Evolutionary conservation across 2,113 vertebrate genomes (phyloP).

Genomic region (Percopsis transmontana): DNA sequence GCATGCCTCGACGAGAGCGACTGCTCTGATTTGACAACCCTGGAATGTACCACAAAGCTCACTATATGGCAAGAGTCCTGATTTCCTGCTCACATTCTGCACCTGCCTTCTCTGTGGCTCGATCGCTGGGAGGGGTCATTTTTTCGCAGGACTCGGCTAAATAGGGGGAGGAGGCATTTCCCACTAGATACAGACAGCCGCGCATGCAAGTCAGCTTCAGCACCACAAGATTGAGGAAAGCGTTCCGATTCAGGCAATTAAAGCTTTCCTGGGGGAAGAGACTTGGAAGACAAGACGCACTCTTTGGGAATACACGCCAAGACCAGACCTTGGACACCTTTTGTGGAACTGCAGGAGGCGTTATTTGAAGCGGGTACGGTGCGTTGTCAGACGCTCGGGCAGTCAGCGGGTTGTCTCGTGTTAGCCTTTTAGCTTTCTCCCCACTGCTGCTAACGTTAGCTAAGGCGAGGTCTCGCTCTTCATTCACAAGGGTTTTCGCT

Average conservation of each 20-base stretch:
- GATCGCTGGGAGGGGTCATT: slow-evolving; percentile 71
- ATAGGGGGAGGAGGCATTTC: slow-evolving; percentile 66
- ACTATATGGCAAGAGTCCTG: slow-evolving; percentile 64
- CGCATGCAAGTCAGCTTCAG: slow-evolving; percentile 73
- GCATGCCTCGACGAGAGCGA: not conserved
- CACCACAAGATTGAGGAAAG: slow-evolving; percentile 70
- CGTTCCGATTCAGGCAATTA: slow-evolving; percentile 60
- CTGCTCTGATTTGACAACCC: slow-evolving; percentile 63
- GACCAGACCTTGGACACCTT: too few relatives aligned
- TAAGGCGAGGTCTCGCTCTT: slow-evolving; percentile 69
- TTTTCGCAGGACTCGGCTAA: slow-evolving; percentile 71
- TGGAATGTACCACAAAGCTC: slow-evolving; percentile 53
- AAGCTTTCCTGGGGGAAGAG: too few relatives aligned
- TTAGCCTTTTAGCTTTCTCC: slow-evolving; percentile 45
- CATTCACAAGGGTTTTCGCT: slow-evolving; percentile 43
- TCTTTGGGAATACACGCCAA: too few relatives aligned
- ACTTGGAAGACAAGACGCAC: too few relatives aligned
- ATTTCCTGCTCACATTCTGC: slow-evolving; percentile 24
- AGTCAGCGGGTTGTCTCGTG: too few relatives aligned
- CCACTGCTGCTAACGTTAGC: slow-evolving; percentile 62
- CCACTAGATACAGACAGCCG: slow-evolving; percentile 65
- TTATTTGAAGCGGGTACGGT: too few relatives aligned
- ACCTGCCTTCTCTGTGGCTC: slow-evolving; percentile 68
- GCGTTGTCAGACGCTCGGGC: too few relatives aligned
- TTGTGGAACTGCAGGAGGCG: too few relatives aligned